phyloP scores from a whole-genome alignment of 2,888 invertebrate genomes.

The Suillia variegata region DNA sequence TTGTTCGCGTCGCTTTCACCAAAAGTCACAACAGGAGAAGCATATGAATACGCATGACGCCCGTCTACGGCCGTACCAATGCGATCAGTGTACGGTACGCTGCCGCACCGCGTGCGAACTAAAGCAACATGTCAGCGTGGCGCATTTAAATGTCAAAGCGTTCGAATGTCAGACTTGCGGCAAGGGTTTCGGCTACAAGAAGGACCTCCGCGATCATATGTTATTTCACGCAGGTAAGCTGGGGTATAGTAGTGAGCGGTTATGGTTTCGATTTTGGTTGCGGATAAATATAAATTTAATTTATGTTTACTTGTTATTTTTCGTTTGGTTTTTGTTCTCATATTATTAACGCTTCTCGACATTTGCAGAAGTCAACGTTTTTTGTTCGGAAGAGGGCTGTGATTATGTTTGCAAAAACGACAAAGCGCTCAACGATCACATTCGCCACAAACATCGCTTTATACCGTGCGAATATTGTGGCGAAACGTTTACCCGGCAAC shows the following conservation, averaged over 20 bases:
- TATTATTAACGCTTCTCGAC: no score
- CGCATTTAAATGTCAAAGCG: constrained; percentile 31
- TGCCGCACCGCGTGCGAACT: constrained; percentile 30
- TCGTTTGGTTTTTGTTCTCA: no score
- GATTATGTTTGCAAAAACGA: constrained; percentile 31
- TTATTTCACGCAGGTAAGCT: constrained; percentile 29
- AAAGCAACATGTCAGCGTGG: constrained; percentile 31
- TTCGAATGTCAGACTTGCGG: constrained; percentile 33
- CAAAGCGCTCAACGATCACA: constrained; percentile 33
- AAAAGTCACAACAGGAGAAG: constrained; percentile 30
- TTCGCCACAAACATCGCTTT: constrained; percentile 33
- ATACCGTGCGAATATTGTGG: constrained; percentile 35
- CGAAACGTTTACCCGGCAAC: constrained; percentile 30
- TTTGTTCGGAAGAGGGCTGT: constrained; percentile 30
- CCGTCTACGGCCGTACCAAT: constrained; percentile 26
- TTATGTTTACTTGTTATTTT: no score
- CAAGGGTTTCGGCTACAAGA: constrained; percentile 35
- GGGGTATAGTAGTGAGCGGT: not conserved
- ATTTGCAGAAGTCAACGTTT: constrained; percentile 25
- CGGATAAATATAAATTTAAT: not conserved
- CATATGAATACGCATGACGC: constrained; percentile 34
- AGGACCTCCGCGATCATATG: constrained; percentile 34
- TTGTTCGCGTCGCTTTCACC: constrained; percentile 33
- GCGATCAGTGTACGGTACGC: constrained; percentile 27
- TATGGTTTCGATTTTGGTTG: not conserved